Base-by-base conservation (phyloP, 2,888 invertebrate genomes). In the Ormyrus labotus region DNA sequence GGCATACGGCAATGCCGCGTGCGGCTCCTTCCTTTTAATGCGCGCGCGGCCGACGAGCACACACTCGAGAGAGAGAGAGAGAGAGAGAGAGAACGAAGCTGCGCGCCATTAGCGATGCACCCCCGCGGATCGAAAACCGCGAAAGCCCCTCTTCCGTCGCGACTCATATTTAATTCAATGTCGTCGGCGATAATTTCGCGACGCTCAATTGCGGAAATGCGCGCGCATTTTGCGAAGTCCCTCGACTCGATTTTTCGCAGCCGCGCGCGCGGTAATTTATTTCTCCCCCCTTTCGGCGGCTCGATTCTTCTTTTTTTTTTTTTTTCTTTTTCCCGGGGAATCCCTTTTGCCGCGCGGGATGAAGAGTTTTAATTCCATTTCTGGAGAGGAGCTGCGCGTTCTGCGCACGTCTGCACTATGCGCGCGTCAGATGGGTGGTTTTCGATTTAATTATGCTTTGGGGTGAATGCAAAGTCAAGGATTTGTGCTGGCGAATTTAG, bases 151-250 rank as follows among this genome's bases (percentile, higher is more conserved):
- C 65, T 65, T 69, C 64, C 58, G 57, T 69, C 71, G 13, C 10
- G 7, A 85, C 87, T 88, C 87, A 87, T 88, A 88, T 88, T 89
- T 88, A 87, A 89, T 89, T 89, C 88, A 89, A 87, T 86, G 85
- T 83, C 83, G 4, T 70, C 70, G 68, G 84, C 85, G 83, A 87
- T 88, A 87, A 88, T 87, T 88, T 50, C 55, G 61, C 76, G 51
- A 71, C 50, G 34, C 60, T 65, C 84, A 82, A 76, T 84, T 84
- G 50, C 64, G 34, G 48, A 48, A 10, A 19, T 11, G 57, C 10
- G 48, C 13, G 19, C 6, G 50, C 6, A 51, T 19, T 10, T 50
- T 1, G n/a, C 1, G n/a, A 51, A 61, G 13, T 61, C 71, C 7
- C 47, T 13, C n/a, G 55, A 65, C 64, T 61, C 78, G 55, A 79